Evolutionary conservation across 2,888 invertebrate genomes (phyloP), one percentile per base, ranked within the genome.

Genomic region (Zygogramma bicolorata): DNA sequence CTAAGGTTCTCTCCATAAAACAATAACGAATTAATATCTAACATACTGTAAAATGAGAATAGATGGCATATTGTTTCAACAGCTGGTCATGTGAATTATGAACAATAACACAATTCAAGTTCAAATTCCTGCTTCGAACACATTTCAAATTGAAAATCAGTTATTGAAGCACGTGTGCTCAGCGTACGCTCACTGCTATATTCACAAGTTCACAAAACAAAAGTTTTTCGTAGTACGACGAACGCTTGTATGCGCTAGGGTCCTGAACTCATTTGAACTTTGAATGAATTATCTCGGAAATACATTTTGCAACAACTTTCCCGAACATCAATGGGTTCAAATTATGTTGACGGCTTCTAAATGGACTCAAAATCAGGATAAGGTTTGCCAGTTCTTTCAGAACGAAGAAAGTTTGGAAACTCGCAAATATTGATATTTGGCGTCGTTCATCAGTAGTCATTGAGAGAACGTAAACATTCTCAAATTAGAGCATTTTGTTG

Each of bases 221-320:
- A 46, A 20, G 18, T 53, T 27, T 53, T 53, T 27, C 5, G 15
- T 53, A 27, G 53, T 53, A 53, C 53, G 25, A 53, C 53, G 53
- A 25, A 22, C 27, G 27, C 53, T 25, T 13, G 53, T 27, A 25
- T 53, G 27, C 53, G 25, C 53, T 0, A 7, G 53, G 53, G 53
- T 25, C n/a, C 27, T 53, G 27, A 53, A 53, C 53, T 53, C 53
- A 53, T 53, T 53, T 53, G 7, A 53, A 53, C 53, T 25, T 27
- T n/a, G 20, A 46, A 46, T 27, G 25, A 53, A 25, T 22, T 3
- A 22, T 53, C 53, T 53, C 25, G 6, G 53, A n/a, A 53, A 53
- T 53, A 25, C 25, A 27, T 25, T 22, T n/a, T 0, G 53, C 53
- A 7, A 20, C 10, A 4, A 53, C 27, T 53, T 42, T 42, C n/a